A percentile compares a stretch with the other conserved stretches of the same genome.
These are phyloP conservation scores for Spea multiplicata DNA, from an alignment of 2,113 vertebrate genomes.

Conservation along the genomic window DNA sequence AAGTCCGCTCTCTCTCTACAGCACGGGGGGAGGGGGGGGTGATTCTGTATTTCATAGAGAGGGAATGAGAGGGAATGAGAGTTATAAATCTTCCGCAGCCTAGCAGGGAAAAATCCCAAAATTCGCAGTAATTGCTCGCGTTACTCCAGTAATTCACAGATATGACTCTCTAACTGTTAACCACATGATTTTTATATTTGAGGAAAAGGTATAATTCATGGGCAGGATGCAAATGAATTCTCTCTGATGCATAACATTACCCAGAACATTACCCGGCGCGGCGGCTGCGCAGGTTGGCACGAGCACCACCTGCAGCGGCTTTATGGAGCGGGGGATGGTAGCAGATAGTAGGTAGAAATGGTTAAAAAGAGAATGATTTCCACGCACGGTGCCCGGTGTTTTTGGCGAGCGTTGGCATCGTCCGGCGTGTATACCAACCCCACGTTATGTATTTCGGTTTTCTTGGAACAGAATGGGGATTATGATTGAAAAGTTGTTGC, in stretches of 20 bases:
- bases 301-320: too few species aligned
- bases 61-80: not conserved
- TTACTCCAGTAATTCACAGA: slow-evolving; percentile 16
- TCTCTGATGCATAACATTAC: not conserved
- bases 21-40: not conserved
- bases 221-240: not conserved
- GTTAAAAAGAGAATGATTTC: too few species aligned
- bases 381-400: too few species aligned
- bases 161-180: not conserved
- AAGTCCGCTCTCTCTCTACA: not conserved
- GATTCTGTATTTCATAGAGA: slow-evolving; percentile 24
- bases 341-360: too few species aligned
- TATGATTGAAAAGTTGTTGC: too few species aligned
- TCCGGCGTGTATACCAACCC: too few species aligned
- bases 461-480: too few species aligned
- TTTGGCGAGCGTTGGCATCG: too few species aligned
- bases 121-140: slow-evolving; percentile 25
- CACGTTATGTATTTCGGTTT: too few species aligned
- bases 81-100: slow-evolving; percentile 18
- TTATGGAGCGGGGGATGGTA: too few species aligned
- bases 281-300: too few species aligned
- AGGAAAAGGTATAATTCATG: slow-evolving; percentile 11
- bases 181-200: slow-evolving; percentile 20
- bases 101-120: slow-evolving; percentile 25
- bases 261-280: not conserved